These are phyloP conservation scores for Malurus elegans DNA, from an alignment of 2,113 vertebrate species.

Conservation along the genomic window DNA sequence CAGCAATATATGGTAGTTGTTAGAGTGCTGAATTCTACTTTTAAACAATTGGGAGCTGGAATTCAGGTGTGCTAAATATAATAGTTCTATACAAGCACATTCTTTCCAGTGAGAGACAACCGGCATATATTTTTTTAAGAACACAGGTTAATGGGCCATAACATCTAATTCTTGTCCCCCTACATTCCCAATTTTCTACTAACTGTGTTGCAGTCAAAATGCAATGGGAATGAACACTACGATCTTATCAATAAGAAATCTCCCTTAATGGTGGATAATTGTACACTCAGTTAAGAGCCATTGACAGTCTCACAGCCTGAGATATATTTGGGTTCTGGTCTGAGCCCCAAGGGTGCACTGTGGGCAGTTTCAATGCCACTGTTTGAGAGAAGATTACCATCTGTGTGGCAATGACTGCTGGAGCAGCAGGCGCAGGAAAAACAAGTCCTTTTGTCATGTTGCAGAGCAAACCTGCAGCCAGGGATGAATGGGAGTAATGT, in stretches of 20 bases:
- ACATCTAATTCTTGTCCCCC: no score
- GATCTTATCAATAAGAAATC: neutral
- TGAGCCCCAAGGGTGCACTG: neutral
- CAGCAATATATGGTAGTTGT: neutral
- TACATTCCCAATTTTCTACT: neutral
- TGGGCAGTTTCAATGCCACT: neutral
- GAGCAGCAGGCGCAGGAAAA: neutral
- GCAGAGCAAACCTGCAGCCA: neutral
- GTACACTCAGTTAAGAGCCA: accelerated
- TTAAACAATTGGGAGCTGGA: neutral
- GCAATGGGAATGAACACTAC: neutral
- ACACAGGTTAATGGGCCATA: neutral
- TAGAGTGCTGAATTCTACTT: neutral
- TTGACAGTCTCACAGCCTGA: neutral
- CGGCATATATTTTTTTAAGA: neutral
- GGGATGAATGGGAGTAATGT: neutral
- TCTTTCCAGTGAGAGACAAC: neutral
- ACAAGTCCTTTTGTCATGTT: neutral
- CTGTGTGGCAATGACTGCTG: accelerated
- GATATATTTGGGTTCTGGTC: neutral
- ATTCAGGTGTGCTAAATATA: neutral
- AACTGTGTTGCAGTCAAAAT: neutral
- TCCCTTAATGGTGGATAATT: neutral
- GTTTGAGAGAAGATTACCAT: neutral
- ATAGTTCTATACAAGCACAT: neutral